Percentiles rank a stretch among this genome's conserved stretches.
Conservation (phyloP, 2,888 invertebrate species). For the Mayetiola destructor region DNA sequence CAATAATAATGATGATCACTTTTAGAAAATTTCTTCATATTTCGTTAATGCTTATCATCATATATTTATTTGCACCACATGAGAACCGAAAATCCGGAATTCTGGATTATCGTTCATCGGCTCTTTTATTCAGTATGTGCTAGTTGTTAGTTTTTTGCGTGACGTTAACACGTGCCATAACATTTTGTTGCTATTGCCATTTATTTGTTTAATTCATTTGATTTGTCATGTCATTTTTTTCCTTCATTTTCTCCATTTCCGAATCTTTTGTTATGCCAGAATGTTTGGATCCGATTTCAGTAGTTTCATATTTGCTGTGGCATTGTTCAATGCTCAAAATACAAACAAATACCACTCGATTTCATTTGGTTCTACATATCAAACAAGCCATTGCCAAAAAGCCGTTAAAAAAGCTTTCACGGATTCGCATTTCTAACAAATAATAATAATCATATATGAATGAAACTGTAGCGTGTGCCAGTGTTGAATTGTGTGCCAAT, state of each 20-base stretch:
- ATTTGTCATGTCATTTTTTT: not conserved
- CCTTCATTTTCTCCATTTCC: not conserved
- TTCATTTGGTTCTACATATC: constrained; percentile 7
- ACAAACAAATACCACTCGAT: not conserved
- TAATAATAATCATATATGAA: not conserved
- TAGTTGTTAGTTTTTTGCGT: not conserved
- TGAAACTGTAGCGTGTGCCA: not conserved
- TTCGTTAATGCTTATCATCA: no score
- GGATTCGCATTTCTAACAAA: not conserved
- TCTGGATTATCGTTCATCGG: no score
- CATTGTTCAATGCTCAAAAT: not conserved
- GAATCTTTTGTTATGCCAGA: not conserved
- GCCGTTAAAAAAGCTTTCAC: constrained; percentile 2
- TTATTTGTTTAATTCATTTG: constrained; percentile 8
- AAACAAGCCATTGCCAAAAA: constrained; percentile 9
- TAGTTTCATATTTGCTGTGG: not conserved
- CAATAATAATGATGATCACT: no score
- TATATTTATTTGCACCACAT: no score
- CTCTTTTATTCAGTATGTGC: not conserved
- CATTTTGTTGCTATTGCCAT: not conserved
- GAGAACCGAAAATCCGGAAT: no score
- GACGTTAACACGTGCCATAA: constrained; percentile 1
- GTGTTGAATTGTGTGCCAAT: not conserved
- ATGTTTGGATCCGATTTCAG: not conserved
- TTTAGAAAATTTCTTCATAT: no score